Evolutionary conservation across 30 jellyfish, hydroid and myxozoan species (phyloP).

Genomic region (Aurelia aurita complex sp. Pacific): DNA sequence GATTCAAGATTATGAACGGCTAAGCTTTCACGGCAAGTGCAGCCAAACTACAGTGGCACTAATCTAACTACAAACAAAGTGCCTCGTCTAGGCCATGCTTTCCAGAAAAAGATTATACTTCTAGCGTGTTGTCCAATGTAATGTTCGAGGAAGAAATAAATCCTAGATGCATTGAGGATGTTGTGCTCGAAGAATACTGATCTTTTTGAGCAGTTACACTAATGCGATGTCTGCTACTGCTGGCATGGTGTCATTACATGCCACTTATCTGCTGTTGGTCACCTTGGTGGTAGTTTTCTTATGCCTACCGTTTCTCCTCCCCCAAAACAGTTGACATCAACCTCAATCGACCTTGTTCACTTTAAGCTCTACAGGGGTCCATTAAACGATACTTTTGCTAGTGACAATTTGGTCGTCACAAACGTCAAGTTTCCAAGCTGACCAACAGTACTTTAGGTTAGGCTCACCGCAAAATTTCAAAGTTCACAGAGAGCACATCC

Average conservation of each 20-base stretch:
- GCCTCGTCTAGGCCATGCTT: too few relatives aligned
- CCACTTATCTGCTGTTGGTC: neutral
- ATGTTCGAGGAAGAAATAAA: too few relatives aligned
- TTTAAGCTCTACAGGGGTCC: slow-evolving; percentile 50
- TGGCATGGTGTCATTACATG: slow-evolving; percentile 3
- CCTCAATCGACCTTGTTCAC: slow-evolving; percentile 32
- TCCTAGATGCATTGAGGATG: too few relatives aligned
- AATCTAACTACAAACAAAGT: too few relatives aligned
- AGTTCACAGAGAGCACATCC: neutral
- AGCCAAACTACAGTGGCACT: too few relatives aligned
- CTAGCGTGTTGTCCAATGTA: too few relatives aligned
- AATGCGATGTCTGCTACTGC: slow-evolving; percentile 7
- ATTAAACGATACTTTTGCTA: slow-evolving; percentile 35
- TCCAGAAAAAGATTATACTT: too few relatives aligned
- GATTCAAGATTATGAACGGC: too few relatives aligned
- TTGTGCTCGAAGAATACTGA: too few relatives aligned
- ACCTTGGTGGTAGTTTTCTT: slow-evolving; percentile 32
- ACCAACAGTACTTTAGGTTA: neutral
- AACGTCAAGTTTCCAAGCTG: slow-evolving; percentile 28
- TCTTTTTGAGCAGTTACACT: neutral
- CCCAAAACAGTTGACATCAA: slow-evolving; percentile 32
- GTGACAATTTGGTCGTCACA: slow-evolving; percentile 11
- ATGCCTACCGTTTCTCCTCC: slow-evolving; percentile 58
- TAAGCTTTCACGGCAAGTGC: too few relatives aligned
- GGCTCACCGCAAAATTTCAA: slow-evolving; percentile 6